phyloP scores from a whole-genome alignment of 2,797 vertebrate genomes.

The Cryptoprocta ferox region DNA sequence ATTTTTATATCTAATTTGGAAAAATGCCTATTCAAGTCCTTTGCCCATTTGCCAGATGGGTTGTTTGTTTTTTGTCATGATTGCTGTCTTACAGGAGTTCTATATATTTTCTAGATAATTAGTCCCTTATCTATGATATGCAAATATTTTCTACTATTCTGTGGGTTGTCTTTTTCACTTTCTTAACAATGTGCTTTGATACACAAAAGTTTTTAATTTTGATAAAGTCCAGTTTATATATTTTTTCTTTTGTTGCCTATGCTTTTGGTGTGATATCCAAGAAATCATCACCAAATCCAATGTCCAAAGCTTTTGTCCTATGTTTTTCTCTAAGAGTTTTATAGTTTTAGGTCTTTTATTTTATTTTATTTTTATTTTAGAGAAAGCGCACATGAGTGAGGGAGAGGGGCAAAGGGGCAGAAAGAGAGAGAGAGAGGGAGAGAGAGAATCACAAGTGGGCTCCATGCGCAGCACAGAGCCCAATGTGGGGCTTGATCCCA shows the following conservation, averaged over 20 bases:
- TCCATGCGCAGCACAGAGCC: no score
- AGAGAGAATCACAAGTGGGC: no score
- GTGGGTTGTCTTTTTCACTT: not conserved
- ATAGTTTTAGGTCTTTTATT: not conserved
- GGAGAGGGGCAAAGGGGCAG: no score
- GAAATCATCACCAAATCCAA: not conserved
- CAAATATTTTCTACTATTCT: not conserved
- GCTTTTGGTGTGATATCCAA: not conserved
- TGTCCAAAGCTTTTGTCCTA: not conserved
- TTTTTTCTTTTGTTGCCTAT: not conserved
- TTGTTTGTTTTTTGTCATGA: not conserved
- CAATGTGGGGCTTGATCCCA: no score
- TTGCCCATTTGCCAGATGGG: not conserved
- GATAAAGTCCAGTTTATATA: not conserved
- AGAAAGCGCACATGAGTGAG: no score
- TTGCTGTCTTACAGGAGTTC: not conserved
- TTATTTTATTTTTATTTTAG: no score
- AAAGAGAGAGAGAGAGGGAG: no score
- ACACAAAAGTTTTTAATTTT: not conserved
- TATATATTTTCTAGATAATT: not conserved
- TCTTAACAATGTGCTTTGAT: not conserved
- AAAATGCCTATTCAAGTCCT: not conserved
- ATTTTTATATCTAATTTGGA: not conserved
- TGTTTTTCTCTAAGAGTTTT: not conserved
- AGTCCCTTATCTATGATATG: not conserved